phyloP scores from a whole-genome alignment of 2,113 vertebrate species.

The Gorsachius goisagi region DNA sequence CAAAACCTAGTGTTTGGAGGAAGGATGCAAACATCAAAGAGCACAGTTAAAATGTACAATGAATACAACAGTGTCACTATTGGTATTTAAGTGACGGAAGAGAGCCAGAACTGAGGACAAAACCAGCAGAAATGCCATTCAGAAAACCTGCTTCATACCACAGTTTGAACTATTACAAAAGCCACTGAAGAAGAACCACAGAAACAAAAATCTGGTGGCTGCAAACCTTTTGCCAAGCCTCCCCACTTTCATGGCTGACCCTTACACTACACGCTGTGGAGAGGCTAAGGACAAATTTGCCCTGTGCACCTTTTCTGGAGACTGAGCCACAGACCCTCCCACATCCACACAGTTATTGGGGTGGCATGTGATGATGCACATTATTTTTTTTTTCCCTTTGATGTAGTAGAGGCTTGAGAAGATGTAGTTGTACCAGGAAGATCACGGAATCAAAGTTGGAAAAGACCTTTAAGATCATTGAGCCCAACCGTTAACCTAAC shows the following conservation, averaged over 20 bases:
- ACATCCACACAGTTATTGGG: fast-evolving
- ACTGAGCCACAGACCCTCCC: not conserved
- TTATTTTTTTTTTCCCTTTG: not conserved
- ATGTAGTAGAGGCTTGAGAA: not conserved
- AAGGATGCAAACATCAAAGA: not conserved
- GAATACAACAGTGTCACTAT: fast-evolving
- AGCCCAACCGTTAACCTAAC: not conserved
- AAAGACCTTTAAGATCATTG: not conserved
- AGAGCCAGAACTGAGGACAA: not conserved
- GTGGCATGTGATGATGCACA: not conserved
- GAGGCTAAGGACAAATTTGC: not conserved
- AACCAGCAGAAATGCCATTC: not conserved
- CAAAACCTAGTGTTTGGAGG: not conserved
- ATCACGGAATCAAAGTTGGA: not conserved
- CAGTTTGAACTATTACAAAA: not conserved
- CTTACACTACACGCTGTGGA: fast-evolving
- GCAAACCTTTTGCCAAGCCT: not conserved
- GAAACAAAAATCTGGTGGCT: not conserved
- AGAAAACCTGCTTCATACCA: not conserved
- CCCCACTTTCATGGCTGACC: not conserved
- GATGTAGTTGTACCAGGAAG: not conserved
- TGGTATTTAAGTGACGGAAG: not conserved
- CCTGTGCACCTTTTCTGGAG: not conserved
- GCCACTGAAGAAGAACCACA: not conserved
- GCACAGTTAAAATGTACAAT: not conserved